Conservation (phyloP, 2,888 invertebrate genomes). For the Tinea trinotella region DNA sequence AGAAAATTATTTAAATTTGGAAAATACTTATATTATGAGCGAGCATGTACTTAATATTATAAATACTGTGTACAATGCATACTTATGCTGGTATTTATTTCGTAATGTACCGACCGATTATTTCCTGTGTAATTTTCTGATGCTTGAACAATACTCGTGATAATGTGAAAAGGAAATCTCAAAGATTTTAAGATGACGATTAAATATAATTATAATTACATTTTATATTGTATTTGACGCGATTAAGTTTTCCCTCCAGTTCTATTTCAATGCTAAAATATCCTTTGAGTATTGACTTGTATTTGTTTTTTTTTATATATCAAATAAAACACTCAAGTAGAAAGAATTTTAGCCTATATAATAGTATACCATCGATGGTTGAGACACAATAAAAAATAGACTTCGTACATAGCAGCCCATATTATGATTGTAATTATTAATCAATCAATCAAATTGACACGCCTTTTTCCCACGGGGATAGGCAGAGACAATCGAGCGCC, state of each 20-base stretch:
- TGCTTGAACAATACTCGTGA: conserved; percentile 35
- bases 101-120: conserved; percentile 46
- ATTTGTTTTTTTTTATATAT: too few relatives aligned
- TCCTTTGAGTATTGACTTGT: too few relatives aligned
- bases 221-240: not conserved
- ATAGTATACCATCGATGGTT: too few relatives aligned
- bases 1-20: not conserved
- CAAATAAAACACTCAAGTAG: too few relatives aligned
- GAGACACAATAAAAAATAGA: too few relatives aligned
- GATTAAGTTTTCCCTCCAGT: not conserved
- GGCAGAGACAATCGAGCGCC: too few relatives aligned
- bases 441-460: too few relatives aligned
- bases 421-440: too few relatives aligned
- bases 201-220: conserved; percentile 4
- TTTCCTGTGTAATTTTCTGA: conserved; percentile 65
- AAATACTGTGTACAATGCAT: not conserved
- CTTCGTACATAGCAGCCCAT: too few relatives aligned
- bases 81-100: not conserved
- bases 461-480: too few relatives aligned
- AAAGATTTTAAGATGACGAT: conserved; percentile 2
- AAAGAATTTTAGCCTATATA: too few relatives aligned
- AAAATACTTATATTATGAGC: not conserved
- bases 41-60: not conserved
- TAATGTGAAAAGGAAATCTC: conserved; percentile 15
- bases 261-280: too few relatives aligned